Base-by-base conservation (phyloP, 2,113 vertebrate species). In the Ailurus styani region DNA sequence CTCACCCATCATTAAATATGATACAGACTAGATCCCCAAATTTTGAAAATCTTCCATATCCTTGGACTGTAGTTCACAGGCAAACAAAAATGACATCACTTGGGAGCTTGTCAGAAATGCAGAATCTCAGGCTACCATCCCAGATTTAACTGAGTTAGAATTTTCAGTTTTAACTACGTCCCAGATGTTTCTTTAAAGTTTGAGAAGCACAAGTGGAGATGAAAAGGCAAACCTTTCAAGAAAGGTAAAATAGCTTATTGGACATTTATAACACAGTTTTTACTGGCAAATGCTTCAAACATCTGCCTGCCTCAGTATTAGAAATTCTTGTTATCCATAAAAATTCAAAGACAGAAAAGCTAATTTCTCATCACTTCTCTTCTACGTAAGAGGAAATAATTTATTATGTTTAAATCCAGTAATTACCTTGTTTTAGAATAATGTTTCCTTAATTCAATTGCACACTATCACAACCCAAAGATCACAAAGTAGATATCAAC, bases 401-500 rank as follows among this genome's bases (percentile, higher is more conserved):
- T 84, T 64, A 45, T 88, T 70, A 57, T 40, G 34, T 79, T 95
- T 88, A 73, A 60, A 94, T 70, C 31, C 2, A 52, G 10, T 27
- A 79, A 50, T 60, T 20, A 64, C 17, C 45, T 78, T 55, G 91
- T 50, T 96, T 94, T 37, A 29, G 93, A 93, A 45, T 54, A 77
- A 54, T 54, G 2, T 77, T 95, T 90, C 72, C 27, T 17, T 88
- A 86, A 77, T 75, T 93, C 86, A 70, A 62, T 27, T 62, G 62
- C 9, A 75, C 23, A 15, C 34, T 85, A 86, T 60, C 23, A 4
- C 7, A 95, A 81, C 3, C 18, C 40, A 95, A 88, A 81, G 13
- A 93, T 91, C 45, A 87, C 21, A 96, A 45, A 94, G 88, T 75
- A 77, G 34, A 57, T 78, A 87, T n/a, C 87, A 96, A 85, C 34